Base-by-base conservation (phyloP, 2,113 vertebrate genomes). In the Pontoporia blainvillei region DNA sequence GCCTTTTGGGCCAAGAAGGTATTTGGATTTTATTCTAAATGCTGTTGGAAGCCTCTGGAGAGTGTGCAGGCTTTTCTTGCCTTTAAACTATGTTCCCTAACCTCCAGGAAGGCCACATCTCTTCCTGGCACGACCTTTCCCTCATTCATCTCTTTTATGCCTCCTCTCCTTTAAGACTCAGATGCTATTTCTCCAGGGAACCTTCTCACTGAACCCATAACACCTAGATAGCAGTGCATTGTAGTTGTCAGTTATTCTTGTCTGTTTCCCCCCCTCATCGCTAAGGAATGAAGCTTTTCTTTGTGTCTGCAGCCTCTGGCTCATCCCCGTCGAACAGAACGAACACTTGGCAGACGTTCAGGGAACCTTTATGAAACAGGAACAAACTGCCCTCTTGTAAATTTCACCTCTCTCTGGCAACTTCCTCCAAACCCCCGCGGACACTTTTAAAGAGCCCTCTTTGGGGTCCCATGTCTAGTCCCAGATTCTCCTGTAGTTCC, bases 281-380 rank as follows among this genome's bases (percentile, higher is more conserved):
- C 57, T 52, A 27, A 61, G 41, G 18, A 64, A 64, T 73, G 67
- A 64, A 64, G 81, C 73, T 72, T 79, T 86, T 69, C 81, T 87
- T 78, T 87, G 73, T 90, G 44, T 83, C n/a, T 87, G 36, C 25
- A 85, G 64, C 82, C 79, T 34, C 29, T 76, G 67, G 86, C 73
- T 83, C 39, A 72, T 78, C 49, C 62, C 66, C 61, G 72, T 46
- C 25, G 8, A 13, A 57, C n/a, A 31, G 44, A 49, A 54, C 21
- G 49, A 49, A 54, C n/a, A 31, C 8, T 90, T 83, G 88, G 91
- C 87, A 13, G 44, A 17, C 1, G 1, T 73, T 94, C 84, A 69
- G 91, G 79, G 57, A 88, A 81, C 93, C 71, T 95, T 85, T 29
- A 57, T 84, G 88, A 92, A 90, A 81, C 20, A 8, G 86, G 91